These are phyloP conservation scores for Trachelus iudaicus DNA, from an alignment of 2,888 invertebrate genomes.

Conservation along the genomic window DNA sequence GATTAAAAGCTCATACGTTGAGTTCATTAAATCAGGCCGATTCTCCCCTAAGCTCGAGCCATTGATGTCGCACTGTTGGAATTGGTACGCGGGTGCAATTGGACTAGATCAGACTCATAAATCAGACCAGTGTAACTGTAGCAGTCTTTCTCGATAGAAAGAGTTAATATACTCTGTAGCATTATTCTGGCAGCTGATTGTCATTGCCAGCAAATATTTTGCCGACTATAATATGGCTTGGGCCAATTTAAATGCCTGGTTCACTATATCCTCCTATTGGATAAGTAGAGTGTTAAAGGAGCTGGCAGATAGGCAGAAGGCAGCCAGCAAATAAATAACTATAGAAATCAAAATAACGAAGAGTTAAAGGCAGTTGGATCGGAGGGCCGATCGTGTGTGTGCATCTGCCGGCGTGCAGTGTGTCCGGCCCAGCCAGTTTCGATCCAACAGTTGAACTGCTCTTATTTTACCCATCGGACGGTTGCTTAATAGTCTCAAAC, in stretches of 20 bases:
- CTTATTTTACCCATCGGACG: slow-evolving; percentile 1
- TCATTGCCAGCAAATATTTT: neutral
- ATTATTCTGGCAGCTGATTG: neutral
- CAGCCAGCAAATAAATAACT: slow-evolving; percentile 9
- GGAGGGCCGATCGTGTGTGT: slow-evolving; percentile 7
- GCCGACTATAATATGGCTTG: neutral
- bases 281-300: neutral
- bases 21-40: neutral
- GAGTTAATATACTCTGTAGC: neutral
- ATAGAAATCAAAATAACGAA: slow-evolving; percentile 26
- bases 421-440: neutral
- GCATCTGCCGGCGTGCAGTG: slow-evolving; percentile 8
- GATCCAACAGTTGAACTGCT: neutral
- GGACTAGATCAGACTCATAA: neutral
- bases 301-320: neutral
- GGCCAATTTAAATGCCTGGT: neutral
- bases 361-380: slow-evolving; percentile 7
- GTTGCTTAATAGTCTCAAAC: slow-evolving; percentile 18
- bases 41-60: neutral
- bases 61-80: neutral
- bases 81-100: neutral
- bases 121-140: neutral
- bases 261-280: neutral
- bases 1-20: neutral
- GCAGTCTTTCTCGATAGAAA: neutral